phyloP scores from a whole-genome alignment of 2,888 invertebrate genomes.

The Sinhomidia bicolor region DNA sequence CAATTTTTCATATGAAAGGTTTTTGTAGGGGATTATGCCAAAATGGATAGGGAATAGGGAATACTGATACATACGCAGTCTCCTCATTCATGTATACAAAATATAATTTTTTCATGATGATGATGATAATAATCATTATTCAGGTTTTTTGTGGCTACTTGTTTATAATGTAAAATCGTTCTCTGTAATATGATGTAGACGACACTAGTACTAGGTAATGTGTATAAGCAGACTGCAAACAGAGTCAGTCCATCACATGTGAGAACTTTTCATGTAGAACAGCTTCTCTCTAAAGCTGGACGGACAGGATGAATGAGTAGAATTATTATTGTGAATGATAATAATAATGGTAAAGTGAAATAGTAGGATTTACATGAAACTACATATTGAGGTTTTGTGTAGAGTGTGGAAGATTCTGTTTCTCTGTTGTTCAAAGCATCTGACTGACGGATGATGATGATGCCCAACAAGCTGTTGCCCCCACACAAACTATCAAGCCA shows the following conservation, averaged over 20 bases:
- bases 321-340: too few relatives aligned
- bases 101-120: not conserved
- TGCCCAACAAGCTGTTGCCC: not conserved
- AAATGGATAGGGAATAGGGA: not conserved
- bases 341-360: too few relatives aligned
- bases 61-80: not conserved
- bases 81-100: not conserved
- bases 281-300: not conserved
- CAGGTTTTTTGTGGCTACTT: not conserved
- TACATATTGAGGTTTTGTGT: not conserved
- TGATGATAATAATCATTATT: constrained; percentile 9
- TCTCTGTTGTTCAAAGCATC: not conserved
- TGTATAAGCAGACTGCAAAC: too few relatives aligned
- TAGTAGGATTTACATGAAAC: not conserved
- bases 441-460: constrained; percentile 17
- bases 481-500: not conserved
- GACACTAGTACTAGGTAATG: too few relatives aligned
- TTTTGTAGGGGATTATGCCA: not conserved
- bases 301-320: not conserved
- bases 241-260: not conserved
- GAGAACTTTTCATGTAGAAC: too few relatives aligned
- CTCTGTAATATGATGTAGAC: not conserved
- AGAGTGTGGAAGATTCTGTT: not conserved
- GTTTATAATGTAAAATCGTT: not conserved
- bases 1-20: not conserved